phyloP scores from a whole-genome alignment of 1,140 invertebrate species.

The Trichonephila clavipes region DNA sequence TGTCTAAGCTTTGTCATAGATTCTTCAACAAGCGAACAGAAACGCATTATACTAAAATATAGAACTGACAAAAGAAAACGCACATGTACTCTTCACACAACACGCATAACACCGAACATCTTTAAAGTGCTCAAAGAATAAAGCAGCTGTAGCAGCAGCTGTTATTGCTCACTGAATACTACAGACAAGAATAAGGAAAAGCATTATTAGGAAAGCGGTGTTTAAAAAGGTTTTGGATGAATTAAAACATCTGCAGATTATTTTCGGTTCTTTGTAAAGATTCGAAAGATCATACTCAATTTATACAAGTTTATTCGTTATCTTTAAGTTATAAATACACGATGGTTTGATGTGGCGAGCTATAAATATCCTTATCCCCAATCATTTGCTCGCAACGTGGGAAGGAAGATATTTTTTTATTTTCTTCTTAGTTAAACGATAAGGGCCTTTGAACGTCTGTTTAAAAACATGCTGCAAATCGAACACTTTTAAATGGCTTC shows the following conservation, averaged over 20 bases:
- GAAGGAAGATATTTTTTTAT: neutral
- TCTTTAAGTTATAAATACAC: neutral
- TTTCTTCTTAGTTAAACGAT: neutral
- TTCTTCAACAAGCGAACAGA: too few relatives aligned
- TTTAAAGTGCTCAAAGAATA: neutral
- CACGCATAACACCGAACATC: neutral
- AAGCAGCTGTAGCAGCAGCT: neutral
- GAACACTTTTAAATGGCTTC: neutral
- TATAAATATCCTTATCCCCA: neutral
- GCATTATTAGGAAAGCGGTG: neutral
- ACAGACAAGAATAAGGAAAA: neutral
- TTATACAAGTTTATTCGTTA: neutral
- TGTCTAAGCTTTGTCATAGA: too few relatives aligned
- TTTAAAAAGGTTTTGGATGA: neutral
- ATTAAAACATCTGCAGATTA: slow-evolving; percentile 8
- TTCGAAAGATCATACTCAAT: neutral
- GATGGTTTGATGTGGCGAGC: neutral
- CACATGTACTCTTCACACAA: neutral
- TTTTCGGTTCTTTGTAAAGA: neutral
- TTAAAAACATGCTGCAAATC: neutral
- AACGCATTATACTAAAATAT: too few relatives aligned
- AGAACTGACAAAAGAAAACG: too few relatives aligned
- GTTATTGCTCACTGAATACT: neutral
- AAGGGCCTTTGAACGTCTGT: neutral
- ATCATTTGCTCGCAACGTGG: neutral